Evolutionary conservation across 2,888 invertebrate genomes (phyloP), one percentile per base, ranked within the genome.

Genomic region (Monoplex corrugatus): DNA sequence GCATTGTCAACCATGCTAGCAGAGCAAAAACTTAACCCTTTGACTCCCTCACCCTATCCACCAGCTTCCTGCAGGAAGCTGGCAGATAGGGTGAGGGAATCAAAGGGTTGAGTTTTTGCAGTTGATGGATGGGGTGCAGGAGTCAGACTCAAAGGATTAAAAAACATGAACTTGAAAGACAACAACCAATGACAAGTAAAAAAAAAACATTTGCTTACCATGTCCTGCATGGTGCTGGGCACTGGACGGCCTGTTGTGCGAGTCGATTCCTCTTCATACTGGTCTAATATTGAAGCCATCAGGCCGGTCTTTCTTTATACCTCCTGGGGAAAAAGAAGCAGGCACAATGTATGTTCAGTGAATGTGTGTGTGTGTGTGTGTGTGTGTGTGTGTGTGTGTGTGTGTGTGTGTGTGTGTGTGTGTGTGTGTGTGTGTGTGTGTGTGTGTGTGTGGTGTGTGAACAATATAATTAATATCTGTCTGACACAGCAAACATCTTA

Each of bases 251-350:
- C 91, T 10, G 92, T 87, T 43, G 92, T 92, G 68, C 93, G 89
- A 2, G 94, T 92, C 28, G 94, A 94, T 23, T 94, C 97, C 96
- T 97, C 97, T 95, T 98, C 98, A 95, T 97, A 98, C 96, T 98
- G 98, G 96, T 98, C 98, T 92, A 98, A 97, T 95, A 98, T 97
- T 40, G 98, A 98, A 94, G 98, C 98, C 98, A 98, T 98, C 13
- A 8, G 91, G 72, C 19, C 28, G 35, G 2, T 44, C 10, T n/a
- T 40, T 50, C 35, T 38, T 82, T 35, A 2, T 38, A 75, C 2
- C 35, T 19, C 75, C 16, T 35, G 28, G 19, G 19, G 35, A 75
- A 75, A 13, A 13, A 35, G 35, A 75, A 35, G 19, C 32, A 38
- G 19, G 35, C 5, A 75, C 10, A 75, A 75, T n/a, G 23, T 23